Evolutionary conservation across 2,888 invertebrate species (phyloP).

Genomic region (Eledona agricola): DNA sequence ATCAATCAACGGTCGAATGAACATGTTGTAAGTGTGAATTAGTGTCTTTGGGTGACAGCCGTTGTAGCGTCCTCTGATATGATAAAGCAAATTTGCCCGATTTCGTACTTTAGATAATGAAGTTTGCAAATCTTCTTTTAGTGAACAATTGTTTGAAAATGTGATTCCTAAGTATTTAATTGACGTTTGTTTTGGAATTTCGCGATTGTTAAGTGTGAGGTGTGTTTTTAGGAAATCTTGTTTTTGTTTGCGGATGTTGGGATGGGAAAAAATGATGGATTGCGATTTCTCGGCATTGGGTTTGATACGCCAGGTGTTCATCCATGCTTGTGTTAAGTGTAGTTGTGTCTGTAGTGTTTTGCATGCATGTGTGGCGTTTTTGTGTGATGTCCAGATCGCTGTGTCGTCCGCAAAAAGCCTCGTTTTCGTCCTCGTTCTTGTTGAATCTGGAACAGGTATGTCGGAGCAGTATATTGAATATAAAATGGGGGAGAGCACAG

Average conservation of each 20-base stretch:
- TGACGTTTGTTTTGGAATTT: neutral
- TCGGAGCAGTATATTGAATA: too few relatives aligned
- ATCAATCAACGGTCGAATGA: conserved; percentile 13
- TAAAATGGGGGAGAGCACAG: too few relatives aligned
- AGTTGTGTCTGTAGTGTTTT: too few relatives aligned
- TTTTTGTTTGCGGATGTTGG: neutral
- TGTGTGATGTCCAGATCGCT: too few relatives aligned
- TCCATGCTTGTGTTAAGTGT: too few relatives aligned
- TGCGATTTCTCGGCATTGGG: conserved; percentile 18
- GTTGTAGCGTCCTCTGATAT: neutral
- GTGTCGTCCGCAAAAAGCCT: too few relatives aligned
- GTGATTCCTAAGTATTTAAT: conserved; percentile 14
- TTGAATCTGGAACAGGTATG: too few relatives aligned
- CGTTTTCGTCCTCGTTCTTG: too few relatives aligned
- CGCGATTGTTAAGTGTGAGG: neutral
- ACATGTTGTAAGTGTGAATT: conserved; percentile 17
- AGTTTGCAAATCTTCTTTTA: neutral
- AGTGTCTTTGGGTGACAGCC: conserved; percentile 7
- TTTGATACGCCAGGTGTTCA: conserved; percentile 12
- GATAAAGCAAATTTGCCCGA: conserved; percentile 8
- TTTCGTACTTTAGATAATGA: conserved; percentile 12
- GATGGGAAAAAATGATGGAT: neutral
- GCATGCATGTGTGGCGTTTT: too few relatives aligned
- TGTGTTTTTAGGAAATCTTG: neutral
- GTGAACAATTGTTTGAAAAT: conserved; percentile 4